phyloP scores from a whole-genome alignment of 2,797 vertebrate genomes.

The Uromys caudimaculatus region DNA sequence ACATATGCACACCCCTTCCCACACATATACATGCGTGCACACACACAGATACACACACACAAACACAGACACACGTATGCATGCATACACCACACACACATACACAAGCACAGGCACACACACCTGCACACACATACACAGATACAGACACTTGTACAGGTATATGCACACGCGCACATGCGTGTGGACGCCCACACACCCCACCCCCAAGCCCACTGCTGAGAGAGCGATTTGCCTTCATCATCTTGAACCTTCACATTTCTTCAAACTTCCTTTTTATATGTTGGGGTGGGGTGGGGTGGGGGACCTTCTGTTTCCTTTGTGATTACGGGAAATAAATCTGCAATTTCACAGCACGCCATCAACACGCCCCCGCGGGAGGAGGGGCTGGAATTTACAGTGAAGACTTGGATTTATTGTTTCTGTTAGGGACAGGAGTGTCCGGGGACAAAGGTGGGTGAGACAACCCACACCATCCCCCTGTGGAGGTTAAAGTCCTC shows the following conservation, averaged over 20 bases:
- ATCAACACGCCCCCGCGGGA: slow-evolving; percentile 41
- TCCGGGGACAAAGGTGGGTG: neutral
- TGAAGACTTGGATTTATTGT: neutral
- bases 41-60: neutral
- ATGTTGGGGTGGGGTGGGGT: neutral
- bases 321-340: slow-evolving; percentile 45
- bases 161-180: neutral
- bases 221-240: slow-evolving; percentile 57
- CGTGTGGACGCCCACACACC: neutral
- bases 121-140: neutral
- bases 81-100: too few relatives aligned
- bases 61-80: too few relatives aligned
- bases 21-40: neutral
- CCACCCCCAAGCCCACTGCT: neutral
- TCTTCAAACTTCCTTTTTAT: slow-evolving; percentile 68
- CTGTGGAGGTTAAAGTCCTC: neutral
- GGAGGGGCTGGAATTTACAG: slow-evolving; percentile 22
- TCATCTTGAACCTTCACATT: slow-evolving; percentile 58
- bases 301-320: neutral
- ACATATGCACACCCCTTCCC: too few relatives aligned
- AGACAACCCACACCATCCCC: neutral
- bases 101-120: too few relatives aligned
- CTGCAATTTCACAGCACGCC: slow-evolving; percentile 46
- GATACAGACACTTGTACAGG: neutral
- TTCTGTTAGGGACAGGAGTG: slow-evolving; percentile 23